Evolutionary conservation across 1,140 invertebrate species (phyloP), one percentile per base, ranked within the genome.

Genomic region (Leguminivora glycinivorella): DNA sequence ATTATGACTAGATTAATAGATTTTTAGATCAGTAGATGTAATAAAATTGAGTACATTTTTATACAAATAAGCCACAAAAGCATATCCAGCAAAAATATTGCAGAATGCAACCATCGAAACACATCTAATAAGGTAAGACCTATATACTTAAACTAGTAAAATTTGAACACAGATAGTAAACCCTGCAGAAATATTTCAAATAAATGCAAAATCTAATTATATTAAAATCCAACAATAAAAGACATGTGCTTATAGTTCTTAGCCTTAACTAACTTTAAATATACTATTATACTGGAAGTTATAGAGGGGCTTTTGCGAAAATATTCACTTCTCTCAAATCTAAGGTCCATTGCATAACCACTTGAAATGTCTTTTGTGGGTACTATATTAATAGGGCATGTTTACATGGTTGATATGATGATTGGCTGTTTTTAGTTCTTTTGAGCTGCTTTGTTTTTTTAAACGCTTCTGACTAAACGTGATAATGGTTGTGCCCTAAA

Each of bases 151-250:
- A 75, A 83, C 79, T 82, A 80, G 75, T 74, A 78, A 74, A 67
- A 72, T 67, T 68, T 77, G 79, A 86, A 86, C 80, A 86, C 83
- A 84, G 78, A 83, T 78, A 72, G 76, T 73, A 17, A 86, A 86
- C 81, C 84, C 83, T 84, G 80, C 82, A 79, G 74, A 85, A 70
- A 63, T 60, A 68, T 67, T 25, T 58, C 52, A 63, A 70, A 34
- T 56, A 56, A 71, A 68, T 34, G 58, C 58, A 63, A 29, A 63
- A 34, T 26, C n/a, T 52, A 52, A 52, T 52, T 22, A 52, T 31
- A 34, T 63, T 26, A 63, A 63, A 29, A 17, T 19, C 4, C 58
- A 63, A 58, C n/a, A 63, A 31, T 31, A 6, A 63, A n/a, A 29
- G 25, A 63, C 56, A n/a, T 31, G 29, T 63, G 58, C 58, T 26